These are phyloP conservation scores for Dinocampus coccinellae DNA, from an alignment of 2,888 invertebrate genomes.

Conservation along the genomic window DNA sequence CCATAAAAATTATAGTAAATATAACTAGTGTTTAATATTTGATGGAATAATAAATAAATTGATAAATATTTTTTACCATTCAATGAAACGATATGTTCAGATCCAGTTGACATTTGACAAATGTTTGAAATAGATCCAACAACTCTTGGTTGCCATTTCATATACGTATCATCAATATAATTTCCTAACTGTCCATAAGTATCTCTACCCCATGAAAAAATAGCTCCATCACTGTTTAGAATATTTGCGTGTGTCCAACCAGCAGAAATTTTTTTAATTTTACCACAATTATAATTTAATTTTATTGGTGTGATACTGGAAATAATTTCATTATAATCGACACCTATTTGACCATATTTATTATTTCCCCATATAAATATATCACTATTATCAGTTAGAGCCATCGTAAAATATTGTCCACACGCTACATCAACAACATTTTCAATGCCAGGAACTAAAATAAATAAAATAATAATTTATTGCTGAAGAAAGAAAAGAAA, in stretches of 20 bases:
- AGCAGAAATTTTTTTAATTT: slow-evolving; percentile 71
- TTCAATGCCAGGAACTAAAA: slow-evolving; percentile 71
- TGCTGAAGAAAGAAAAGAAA: background rate
- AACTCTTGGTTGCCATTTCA: slow-evolving; percentile 42
- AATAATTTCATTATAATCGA: slow-evolving; percentile 70
- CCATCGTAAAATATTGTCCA: slow-evolving; percentile 86
- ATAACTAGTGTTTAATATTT: background rate
- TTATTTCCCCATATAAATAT: slow-evolving; percentile 87
- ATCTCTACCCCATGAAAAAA: slow-evolving; percentile 86
- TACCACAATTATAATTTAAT: slow-evolving; percentile 70
- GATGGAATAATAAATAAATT: too few relatives aligned
- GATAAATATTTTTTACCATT: slow-evolving; percentile 54
- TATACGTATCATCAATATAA: slow-evolving; percentile 53
- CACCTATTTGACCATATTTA: slow-evolving; percentile 83
- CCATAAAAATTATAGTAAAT: background rate
- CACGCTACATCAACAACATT: slow-evolving; percentile 78
- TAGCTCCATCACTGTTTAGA: slow-evolving; percentile 74
- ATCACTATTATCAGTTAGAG: slow-evolving; percentile 72
- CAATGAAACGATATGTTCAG: slow-evolving; percentile 84
- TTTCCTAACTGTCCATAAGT: slow-evolving; percentile 83
- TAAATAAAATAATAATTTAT: background rate
- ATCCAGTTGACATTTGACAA: slow-evolving; percentile 77
- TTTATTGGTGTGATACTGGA: slow-evolving; percentile 68
- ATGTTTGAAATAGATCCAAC: slow-evolving; percentile 68
- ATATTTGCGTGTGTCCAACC: slow-evolving; percentile 87